Conservation (phyloP, 2,113 vertebrate genomes). For the Neotragus moschatus region DNA sequence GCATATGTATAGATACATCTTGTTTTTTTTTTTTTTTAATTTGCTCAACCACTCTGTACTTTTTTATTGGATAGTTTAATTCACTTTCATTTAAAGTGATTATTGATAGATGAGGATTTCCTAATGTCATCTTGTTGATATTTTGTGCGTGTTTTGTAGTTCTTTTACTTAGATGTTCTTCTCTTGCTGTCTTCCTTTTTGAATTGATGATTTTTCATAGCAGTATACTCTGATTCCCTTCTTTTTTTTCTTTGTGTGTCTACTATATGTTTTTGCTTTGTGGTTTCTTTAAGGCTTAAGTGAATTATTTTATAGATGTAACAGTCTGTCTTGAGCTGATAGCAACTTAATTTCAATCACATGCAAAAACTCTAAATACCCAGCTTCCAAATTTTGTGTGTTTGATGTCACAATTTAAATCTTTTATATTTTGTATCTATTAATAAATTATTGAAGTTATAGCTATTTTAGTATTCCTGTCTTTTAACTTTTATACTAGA, state of each 20-base stretch:
- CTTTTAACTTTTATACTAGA: neutral
- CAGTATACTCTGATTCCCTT: neutral
- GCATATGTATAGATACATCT: neutral
- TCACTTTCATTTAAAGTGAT: neutral
- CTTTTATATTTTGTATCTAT: neutral
- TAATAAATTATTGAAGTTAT: neutral
- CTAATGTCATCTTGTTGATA: neutral
- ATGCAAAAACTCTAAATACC: neutral
- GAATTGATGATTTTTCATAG: neutral
- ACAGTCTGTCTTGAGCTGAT: neutral
- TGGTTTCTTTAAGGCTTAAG: neutral
- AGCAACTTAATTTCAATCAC: neutral
- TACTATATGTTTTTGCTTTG: neutral
- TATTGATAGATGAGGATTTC: neutral
- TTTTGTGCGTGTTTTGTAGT: neutral
- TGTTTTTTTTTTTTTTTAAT: neutral
- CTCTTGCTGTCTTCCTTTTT: neutral
- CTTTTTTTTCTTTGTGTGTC: neutral
- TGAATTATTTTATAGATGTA: neutral
- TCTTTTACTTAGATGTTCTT: neutral
- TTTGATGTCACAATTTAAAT: neutral
- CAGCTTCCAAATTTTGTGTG: neutral
- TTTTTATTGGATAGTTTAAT: neutral
- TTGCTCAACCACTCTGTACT: neutral
- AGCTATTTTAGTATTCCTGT: neutral